A percentile compares a stretch with the other conserved stretches of the same genome.
These are phyloP conservation scores for Arizona elegans DNA, from an alignment of 2,113 vertebrate species.

Conservation along the genomic window DNA sequence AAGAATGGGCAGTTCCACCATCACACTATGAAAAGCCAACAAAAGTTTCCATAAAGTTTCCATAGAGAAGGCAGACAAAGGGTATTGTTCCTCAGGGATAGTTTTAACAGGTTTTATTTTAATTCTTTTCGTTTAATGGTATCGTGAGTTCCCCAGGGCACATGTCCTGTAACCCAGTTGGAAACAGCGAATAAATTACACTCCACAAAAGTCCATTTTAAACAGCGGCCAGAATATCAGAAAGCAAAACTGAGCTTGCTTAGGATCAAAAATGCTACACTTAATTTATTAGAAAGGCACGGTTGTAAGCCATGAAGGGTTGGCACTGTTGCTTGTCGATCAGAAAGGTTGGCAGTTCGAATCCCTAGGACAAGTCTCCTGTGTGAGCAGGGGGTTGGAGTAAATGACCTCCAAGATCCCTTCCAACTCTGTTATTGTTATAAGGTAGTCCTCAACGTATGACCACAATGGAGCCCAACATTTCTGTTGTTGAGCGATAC, in stretches of 20 bases:
- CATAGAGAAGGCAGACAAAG: not conserved
- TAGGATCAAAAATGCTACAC: not conserved
- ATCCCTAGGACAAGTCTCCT: no score
- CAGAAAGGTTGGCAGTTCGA: no score
- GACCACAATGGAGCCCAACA: not conserved
- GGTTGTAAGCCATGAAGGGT: not conserved
- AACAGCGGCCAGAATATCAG: not conserved
- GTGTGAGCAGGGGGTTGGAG: no score
- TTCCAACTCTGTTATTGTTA: no score
- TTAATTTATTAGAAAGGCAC: not conserved
- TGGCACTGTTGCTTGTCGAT: no score
- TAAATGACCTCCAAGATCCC: no score
- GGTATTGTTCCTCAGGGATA: not conserved
- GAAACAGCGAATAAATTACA: not conserved
- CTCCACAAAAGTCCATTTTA: not conserved
- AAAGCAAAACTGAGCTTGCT: not conserved
- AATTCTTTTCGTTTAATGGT: not conserved
- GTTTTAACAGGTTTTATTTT: not conserved
- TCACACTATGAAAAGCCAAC: not conserved
- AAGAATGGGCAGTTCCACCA: not conserved
- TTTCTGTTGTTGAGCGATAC: not conserved
- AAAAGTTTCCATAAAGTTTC: not conserved
- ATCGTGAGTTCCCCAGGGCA: not conserved
- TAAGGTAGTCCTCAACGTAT: not conserved
- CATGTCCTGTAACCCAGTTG: not conserved